A percentile compares a stretch with the other conserved stretches of the same genome.
These are phyloP conservation scores for Entomobrya multifasciata DNA, from an alignment of 2,888 invertebrate genomes.

Conservation along the genomic window DNA sequence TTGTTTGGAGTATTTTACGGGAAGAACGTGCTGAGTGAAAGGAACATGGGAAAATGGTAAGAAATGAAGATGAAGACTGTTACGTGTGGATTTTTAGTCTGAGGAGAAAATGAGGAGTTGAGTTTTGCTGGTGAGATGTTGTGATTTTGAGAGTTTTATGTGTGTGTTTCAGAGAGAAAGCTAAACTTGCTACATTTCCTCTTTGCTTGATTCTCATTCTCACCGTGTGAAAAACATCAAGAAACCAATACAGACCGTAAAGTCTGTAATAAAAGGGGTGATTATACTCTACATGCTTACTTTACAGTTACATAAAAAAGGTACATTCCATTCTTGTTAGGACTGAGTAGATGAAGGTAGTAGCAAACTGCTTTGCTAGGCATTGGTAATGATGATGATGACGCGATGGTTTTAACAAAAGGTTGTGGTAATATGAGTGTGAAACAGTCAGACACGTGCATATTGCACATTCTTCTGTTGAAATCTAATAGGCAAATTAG, in stretches of 20 bases:
- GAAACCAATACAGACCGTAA: constrained; percentile 47
- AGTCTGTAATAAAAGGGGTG: constrained; percentile 44
- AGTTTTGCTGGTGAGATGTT: background rate
- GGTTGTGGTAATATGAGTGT: background rate
- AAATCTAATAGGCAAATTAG: too few species aligned
- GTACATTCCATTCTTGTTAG: too few species aligned
- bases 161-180: background rate
- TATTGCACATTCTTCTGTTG: too few species aligned
- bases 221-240: constrained; percentile 34
- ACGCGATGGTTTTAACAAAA: too few species aligned
- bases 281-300: constrained; percentile 16
- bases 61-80: constrained; percentile 9
- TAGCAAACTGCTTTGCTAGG: background rate
- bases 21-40: constrained; percentile 24
- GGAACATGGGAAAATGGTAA: background rate
- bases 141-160: background rate
- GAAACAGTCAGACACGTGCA: background rate
- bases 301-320: background rate
- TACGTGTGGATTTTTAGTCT: background rate
- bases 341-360: background rate
- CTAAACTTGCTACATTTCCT: background rate
- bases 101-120: background rate
- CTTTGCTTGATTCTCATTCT: constrained; percentile 1
- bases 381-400: background rate
- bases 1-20: background rate